A percentile compares a stretch with the other conserved stretches of the same genome.
Evolutionary conservation across 2,113 vertebrate species (phyloP).

Genomic region (Eulacestoma nigropectus): DNA sequence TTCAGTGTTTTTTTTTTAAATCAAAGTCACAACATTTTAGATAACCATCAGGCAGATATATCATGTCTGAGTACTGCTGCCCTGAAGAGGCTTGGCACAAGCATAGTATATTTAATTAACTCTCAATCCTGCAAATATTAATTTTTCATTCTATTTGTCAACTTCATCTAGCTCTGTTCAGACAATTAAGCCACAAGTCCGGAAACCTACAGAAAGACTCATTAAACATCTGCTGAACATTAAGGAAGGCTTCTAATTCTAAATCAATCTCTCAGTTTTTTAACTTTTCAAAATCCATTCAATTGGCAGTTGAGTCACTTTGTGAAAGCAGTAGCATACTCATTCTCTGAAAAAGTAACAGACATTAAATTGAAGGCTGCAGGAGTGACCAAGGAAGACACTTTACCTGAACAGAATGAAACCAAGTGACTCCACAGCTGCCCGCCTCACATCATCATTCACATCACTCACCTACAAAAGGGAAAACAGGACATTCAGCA

Average conservation of each 20-base stretch:
- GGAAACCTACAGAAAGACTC: not conserved
- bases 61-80: not conserved
- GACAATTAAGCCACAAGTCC: not conserved
- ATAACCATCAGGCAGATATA: not conserved
- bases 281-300: not conserved
- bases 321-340: not conserved
- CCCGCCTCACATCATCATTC: slow-evolving; percentile 94
- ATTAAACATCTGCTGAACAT: not conserved
- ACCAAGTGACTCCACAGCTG: slow-evolving; percentile 96
- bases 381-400: not conserved
- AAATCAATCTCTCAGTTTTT: not conserved
- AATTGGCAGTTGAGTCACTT: not conserved
- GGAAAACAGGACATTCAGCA: not conserved
- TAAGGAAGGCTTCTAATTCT: not conserved
- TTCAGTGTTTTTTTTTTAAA: not conserved
- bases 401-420: slow-evolving; percentile 98
- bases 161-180: not conserved
- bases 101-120: not conserved
- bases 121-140: not conserved
- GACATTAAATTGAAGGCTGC: not conserved
- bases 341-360: not conserved
- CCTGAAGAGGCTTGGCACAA: not conserved
- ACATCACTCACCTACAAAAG: slow-evolving; percentile 90
- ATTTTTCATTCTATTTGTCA: slow-evolving; percentile 31
- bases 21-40: not conserved